phyloP scores from a whole-genome alignment of 2,797 vertebrate species.

The Coregonus sp. region DNA sequence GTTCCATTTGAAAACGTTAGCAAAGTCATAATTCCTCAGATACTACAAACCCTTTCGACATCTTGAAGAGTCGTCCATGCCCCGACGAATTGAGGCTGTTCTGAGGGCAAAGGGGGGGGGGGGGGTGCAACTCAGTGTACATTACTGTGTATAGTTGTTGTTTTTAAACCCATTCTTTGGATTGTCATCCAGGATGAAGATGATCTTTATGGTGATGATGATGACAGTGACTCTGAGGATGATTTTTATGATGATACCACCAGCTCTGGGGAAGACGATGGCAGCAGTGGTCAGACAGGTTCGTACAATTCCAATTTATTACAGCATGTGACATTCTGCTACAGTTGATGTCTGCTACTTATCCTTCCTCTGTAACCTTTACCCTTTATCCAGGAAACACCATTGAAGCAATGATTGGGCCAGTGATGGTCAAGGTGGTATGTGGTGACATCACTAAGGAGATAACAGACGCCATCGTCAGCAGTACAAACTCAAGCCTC shows the following conservation, averaged over 20 bases:
- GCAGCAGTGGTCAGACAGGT: conserved; percentile 6
- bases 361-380: neutral
- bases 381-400: conserved; percentile 15
- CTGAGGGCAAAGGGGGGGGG: too few species aligned
- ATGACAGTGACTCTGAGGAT: conserved; percentile 9
- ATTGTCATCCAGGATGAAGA: conserved; percentile 12
- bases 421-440: conserved; percentile 49
- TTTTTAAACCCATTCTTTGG: neutral
- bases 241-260: conserved; percentile 3
- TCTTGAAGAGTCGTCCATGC: too few species aligned
- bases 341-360: neutral
- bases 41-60: too few species aligned
- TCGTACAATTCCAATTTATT: neutral
- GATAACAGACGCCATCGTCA: conserved; percentile 59
- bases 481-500: conserved; percentile 57
- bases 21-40: too few species aligned
- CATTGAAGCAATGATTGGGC: conserved; percentile 47
- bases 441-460: conserved; percentile 60
- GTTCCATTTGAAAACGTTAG: too few species aligned
- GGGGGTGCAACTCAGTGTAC: too few species aligned
- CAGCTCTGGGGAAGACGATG: conserved; percentile 7
- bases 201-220: neutral
- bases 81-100: too few species aligned
- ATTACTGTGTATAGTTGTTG: neutral
- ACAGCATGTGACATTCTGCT: neutral